phyloP scores from a whole-genome alignment of 2,113 vertebrate genomes.

The Hypanus sabinus region DNA sequence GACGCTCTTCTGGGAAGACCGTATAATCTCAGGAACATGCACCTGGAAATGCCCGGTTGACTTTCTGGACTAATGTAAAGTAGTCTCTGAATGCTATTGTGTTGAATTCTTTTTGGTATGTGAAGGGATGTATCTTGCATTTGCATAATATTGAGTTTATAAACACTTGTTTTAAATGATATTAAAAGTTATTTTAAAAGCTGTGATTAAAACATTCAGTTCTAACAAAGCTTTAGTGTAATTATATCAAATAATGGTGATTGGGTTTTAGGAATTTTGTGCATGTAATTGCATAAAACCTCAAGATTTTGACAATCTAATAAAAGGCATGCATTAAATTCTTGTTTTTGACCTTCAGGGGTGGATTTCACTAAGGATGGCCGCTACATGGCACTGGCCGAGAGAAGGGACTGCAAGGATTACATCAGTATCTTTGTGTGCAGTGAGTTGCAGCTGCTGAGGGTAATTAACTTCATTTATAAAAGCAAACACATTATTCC shows the following conservation, averaged over 20 bases:
- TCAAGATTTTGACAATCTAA: neutral
- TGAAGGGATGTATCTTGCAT: no score
- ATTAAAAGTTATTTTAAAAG: neutral
- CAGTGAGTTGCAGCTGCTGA: slow-evolving; percentile 88
- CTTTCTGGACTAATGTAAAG: no score
- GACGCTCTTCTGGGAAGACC: no score
- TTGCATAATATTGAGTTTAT: no score
- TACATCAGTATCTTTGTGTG: slow-evolving; percentile 89
- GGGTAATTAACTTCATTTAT: slow-evolving; percentile 57
- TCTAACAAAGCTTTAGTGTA: neutral
- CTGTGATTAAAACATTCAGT: neutral
- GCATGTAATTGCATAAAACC: neutral
- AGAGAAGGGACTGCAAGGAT: slow-evolving; percentile 89
- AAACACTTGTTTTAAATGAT: no score
- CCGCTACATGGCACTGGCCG: slow-evolving; percentile 82
- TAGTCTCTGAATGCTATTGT: no score
- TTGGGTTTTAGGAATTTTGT: neutral
- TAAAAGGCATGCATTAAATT: neutral
- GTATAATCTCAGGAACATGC: no score
- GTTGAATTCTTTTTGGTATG: no score
- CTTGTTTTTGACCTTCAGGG: slow-evolving; percentile 52
- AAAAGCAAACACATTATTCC: neutral
- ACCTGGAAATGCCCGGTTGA: no score
- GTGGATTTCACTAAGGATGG: slow-evolving; percentile 82
- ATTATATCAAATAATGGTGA: neutral